Base-by-base conservation (phyloP, 2,888 invertebrate species). In the Tuta absoluta region DNA sequence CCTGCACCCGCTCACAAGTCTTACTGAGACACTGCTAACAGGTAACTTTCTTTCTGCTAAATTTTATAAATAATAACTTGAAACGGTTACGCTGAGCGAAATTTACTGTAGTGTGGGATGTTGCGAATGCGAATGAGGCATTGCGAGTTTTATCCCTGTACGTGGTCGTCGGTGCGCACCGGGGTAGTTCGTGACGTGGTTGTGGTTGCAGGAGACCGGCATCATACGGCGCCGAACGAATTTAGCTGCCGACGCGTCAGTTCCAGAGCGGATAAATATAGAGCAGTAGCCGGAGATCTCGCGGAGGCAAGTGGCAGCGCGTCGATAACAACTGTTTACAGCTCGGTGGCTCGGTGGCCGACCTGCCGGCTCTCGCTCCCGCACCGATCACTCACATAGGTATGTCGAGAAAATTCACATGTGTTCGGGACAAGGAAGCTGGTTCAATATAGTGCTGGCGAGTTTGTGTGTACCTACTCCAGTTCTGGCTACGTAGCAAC, bases 251-350 rank as follows among this genome's bases (percentile, higher is more conserved):
- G 77, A 75, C 86, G 85, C 88, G 87, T 87, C 88, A 84, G 84
- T 87, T 86, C 87, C 89, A 87, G 82, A 78, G 56, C 33, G 87
- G 89, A 87, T 90, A 90, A 89, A 87, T 89, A 88, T 90, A 90
- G 89, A 86, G 82, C 86, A 80, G 83, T 84, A 80, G 86, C 86
- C 87, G 85, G 85, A 81, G 88, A 84, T 85, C 84, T 85, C 86
- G 82, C 75, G 81, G 81, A 86, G 85, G 87, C 87, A 84, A 89
- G 89, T 86, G 89, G 82, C 88, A 88, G 87, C 85, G 83, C 86
- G 86, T 86, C 89, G 86, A 86, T 89, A 87, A 85, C 87, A 86
- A 87, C 87, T 89, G 89, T 89, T 91, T 90, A 90, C 89, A 89
- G 87, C 86, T 87, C 87, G 86, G 82, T 87, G 85, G 87, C 86